phyloP scores from a whole-genome alignment of 2,888 invertebrate species.

The Oligia fasciuncula region DNA sequence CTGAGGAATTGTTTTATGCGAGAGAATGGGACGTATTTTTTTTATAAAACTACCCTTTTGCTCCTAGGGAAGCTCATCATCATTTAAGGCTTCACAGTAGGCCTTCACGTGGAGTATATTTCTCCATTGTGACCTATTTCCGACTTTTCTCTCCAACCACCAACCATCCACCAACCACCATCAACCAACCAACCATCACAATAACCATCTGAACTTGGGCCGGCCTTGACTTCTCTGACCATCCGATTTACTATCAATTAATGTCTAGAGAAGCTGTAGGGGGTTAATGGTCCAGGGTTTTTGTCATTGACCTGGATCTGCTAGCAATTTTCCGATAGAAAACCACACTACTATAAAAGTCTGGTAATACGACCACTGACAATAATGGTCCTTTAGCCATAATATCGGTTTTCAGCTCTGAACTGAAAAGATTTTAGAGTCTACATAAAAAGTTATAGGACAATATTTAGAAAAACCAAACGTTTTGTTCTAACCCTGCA shows the following conservation, averaged over 20 bases:
- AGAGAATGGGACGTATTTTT: background rate
- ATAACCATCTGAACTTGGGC: background rate
- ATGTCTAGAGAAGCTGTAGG: background rate
- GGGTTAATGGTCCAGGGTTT: background rate
- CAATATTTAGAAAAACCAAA: constrained; percentile 40
- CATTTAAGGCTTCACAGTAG: background rate
- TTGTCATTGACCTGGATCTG: background rate
- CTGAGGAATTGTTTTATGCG: constrained; percentile 21
- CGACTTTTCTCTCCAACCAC: too few relatives aligned
- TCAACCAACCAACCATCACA: too few relatives aligned
- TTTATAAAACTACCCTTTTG: background rate
- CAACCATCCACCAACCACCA: too few relatives aligned
- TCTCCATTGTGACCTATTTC: background rate
- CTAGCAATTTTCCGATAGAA: background rate
- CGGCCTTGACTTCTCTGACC: background rate
- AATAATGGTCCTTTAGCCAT: constrained; percentile 17
- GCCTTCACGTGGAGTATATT: background rate
- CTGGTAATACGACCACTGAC: constrained; percentile 6
- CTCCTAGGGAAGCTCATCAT: background rate
- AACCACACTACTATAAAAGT: background rate
- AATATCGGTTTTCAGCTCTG: background rate
- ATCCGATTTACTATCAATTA: background rate
- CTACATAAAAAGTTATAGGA: constrained; percentile 37
- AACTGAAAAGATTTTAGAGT: constrained; percentile 21
- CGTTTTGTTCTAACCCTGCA: constrained; percentile 40